Conservation (phyloP, 2,888 invertebrate species). For the Chrysodeixis includens region DNA sequence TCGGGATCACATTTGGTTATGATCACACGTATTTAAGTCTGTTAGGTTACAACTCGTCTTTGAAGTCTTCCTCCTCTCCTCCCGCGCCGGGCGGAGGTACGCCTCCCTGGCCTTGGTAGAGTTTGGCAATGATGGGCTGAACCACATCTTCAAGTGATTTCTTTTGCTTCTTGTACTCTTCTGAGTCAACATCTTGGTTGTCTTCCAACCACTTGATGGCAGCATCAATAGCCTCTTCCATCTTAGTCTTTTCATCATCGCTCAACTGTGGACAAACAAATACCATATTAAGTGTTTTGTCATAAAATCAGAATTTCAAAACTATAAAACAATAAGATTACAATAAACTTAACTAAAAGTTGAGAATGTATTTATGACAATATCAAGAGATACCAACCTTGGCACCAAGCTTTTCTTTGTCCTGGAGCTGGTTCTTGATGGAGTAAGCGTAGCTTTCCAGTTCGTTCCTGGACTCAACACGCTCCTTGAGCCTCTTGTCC, state of each 20-base stretch:
- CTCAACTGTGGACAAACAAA: constrained; percentile 81
- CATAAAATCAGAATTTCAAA: neutral
- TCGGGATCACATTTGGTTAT: constrained; percentile 84
- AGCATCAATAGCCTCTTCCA: constrained; percentile 98
- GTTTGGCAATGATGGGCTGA: constrained; percentile 98
- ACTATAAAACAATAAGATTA: neutral
- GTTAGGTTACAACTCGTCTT: constrained; percentile 94
- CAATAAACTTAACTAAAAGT: neutral
- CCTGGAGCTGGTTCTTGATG: constrained; percentile 98
- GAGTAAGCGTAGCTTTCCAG: constrained; percentile 99
- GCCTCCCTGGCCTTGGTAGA: constrained; percentile 96
- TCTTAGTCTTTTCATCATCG: constrained; percentile 97
- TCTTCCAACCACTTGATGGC: constrained; percentile 99
- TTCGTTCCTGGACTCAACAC: constrained; percentile 98
- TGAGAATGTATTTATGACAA: no score
- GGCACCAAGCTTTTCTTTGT: constrained; percentile 98
- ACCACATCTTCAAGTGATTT: constrained; percentile 98
- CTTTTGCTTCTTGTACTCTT: constrained; percentile 98
- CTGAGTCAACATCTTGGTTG: constrained; percentile 97
- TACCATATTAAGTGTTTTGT: constrained; percentile 5
- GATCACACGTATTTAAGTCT: constrained; percentile 78
- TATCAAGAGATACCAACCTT: constrained; percentile 85
- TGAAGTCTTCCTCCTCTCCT: constrained; percentile 93
- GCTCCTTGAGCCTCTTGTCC: constrained; percentile 98
- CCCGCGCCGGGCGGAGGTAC: constrained; percentile 93